phyloP scores from a whole-genome alignment of 2,888 invertebrate species.

The Spodoptera picta region DNA sequence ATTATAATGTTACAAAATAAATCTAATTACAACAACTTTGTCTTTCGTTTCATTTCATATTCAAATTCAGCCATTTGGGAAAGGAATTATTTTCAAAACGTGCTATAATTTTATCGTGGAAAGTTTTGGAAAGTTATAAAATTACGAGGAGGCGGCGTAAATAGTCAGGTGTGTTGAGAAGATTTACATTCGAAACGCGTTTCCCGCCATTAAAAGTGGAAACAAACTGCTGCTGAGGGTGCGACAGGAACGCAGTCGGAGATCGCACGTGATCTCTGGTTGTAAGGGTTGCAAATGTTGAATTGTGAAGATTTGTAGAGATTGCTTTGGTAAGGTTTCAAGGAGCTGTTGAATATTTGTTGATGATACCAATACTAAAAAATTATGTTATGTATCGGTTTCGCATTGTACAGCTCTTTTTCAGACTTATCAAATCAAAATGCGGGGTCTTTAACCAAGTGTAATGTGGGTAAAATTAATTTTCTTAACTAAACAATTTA shows the following conservation, averaged over 20 bases:
- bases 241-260: conserved; percentile 23
- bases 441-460: too few relatives aligned
- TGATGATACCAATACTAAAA: too few relatives aligned
- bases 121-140: conserved; percentile 80
- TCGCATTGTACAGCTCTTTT: too few relatives aligned
- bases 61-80: conserved; percentile 55
- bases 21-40: conserved; percentile 45
- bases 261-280: conserved; percentile 33
- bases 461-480: too few relatives aligned
- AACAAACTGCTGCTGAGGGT: conserved; percentile 39
- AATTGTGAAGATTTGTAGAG: not conserved
- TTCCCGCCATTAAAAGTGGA: conserved; percentile 77
- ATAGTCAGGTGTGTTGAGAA: conserved; percentile 76
- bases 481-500: too few relatives aligned
- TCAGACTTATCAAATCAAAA: too few relatives aligned
- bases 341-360: too few relatives aligned
- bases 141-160: conserved; percentile 75
- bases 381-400: too few relatives aligned
- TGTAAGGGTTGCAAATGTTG: not conserved
- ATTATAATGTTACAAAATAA: conserved; percentile 54
- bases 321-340: too few relatives aligned
- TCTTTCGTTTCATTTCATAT: conserved; percentile 58
- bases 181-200: conserved; percentile 78
- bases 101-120: conserved; percentile 69
- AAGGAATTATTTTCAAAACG: conserved; percentile 74